These are phyloP conservation scores for Chirona hameri DNA, from an alignment of 2,888 invertebrate genomes.

Conservation along the genomic window DNA sequence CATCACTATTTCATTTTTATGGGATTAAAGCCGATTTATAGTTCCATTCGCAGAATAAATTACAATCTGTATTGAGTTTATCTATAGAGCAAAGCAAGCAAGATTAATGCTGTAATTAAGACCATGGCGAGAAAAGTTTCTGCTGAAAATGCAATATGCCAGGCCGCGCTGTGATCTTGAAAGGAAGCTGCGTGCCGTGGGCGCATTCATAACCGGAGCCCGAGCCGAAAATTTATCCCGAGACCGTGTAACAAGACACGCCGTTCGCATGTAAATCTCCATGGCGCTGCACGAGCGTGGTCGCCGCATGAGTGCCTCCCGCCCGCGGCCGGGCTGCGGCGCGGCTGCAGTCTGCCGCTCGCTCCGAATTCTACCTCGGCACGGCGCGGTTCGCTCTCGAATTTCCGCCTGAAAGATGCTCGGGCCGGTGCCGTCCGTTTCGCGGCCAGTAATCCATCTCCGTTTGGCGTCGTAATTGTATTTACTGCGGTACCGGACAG, in stretches of 20 bases:
- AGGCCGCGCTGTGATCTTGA: not conserved
- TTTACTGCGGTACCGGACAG: constrained; percentile 10
- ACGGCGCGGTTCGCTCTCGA: not conserved
- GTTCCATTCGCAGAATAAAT: constrained; percentile 26
- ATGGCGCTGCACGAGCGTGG: not conserved
- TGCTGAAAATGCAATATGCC: constrained; percentile 23
- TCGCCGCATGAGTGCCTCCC: not conserved
- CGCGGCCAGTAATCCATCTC: constrained; percentile 27
- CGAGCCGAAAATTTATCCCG: not conserved
- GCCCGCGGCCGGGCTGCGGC: too few species aligned
- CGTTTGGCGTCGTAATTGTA: constrained; percentile 30
- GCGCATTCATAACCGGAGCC: not conserved
- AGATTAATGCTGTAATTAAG: constrained; percentile 29
- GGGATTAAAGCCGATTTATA: constrained; percentile 26
- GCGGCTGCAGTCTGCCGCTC: too few species aligned
- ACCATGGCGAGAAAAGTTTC: constrained; percentile 7
- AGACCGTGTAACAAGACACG: not conserved
- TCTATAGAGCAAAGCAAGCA: not conserved
- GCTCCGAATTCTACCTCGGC: not conserved
- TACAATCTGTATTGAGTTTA: constrained; percentile 30
- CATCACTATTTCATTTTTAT: constrained; percentile 31
- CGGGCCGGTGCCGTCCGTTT: constrained; percentile 2
- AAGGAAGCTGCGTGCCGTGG: not conserved
- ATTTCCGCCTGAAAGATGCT: constrained; percentile 26
- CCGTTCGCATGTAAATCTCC: not conserved